A percentile compares a stretch with the other conserved stretches of the same genome.
Conservation (phyloP, 2,888 invertebrate genomes). For the Macrosiphum euphorbiae region DNA sequence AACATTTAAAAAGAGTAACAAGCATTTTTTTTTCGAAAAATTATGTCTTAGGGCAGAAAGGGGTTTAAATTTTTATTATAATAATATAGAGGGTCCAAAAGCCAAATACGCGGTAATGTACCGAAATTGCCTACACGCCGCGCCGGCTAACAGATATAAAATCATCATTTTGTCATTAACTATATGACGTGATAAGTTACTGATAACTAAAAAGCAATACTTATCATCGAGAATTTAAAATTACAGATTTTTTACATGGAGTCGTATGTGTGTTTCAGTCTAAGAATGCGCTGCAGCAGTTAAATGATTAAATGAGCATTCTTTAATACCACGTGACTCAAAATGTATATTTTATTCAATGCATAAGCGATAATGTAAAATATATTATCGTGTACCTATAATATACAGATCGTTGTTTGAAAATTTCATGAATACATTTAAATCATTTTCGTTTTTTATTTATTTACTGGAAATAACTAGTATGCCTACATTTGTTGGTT, state of each 20-base stretch:
- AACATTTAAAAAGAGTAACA: not conserved
- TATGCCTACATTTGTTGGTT: not conserved
- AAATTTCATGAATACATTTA: not conserved
- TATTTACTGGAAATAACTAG: not conserved
- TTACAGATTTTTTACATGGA: not conserved
- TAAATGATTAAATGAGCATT: not conserved
- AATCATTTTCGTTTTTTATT: not conserved
- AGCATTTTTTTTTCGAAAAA: not conserved
- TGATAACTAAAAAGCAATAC: not conserved
- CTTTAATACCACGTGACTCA: not conserved
- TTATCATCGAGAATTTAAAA: not conserved
- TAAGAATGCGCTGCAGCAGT: not conserved
- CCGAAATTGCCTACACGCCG: not conserved
- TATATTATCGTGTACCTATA: not conserved
- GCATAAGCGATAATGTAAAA: not conserved
- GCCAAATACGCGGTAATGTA: not conserved
- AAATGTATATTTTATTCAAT: too few relatives aligned
- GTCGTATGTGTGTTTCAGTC: not conserved
- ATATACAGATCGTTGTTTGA: not conserved
- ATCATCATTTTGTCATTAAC: not conserved
- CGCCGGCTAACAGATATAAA: not conserved
- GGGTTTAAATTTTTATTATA: not conserved
- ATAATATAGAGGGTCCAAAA: not conserved
- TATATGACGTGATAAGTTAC: too few relatives aligned
- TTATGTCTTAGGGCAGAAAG: not conserved